Evolutionary conservation across 2,888 invertebrate species (phyloP).

Genomic region (Camponotus fellah): DNA sequence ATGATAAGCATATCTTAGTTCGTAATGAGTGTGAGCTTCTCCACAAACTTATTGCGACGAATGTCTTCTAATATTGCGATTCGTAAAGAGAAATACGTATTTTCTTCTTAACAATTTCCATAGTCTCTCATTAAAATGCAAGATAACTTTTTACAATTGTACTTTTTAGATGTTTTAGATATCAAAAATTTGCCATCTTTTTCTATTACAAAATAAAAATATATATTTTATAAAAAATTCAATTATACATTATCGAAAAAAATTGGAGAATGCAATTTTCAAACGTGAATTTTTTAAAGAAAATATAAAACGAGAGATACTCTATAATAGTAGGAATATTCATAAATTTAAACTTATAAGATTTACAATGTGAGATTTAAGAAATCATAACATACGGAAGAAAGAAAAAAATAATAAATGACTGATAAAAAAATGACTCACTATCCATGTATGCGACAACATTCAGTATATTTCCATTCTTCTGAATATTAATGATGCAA

Average conservation of each 20-base stretch:
- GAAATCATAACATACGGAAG: constrained; percentile 1
- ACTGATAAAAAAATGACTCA: constrained; percentile 50
- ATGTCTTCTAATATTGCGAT: constrained; percentile 55
- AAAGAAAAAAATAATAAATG: constrained; percentile 25
- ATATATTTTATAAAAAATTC: neutral
- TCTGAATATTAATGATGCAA: constrained; percentile 30
- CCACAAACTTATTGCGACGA: constrained; percentile 55
- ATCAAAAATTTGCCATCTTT: neutral
- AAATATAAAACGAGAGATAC: neutral
- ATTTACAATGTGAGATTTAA: neutral
- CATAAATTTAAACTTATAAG: constrained; percentile 1
- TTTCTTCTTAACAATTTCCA: neutral
- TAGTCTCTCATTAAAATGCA: neutral
- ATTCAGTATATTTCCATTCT: constrained; percentile 31
- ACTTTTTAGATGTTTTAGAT: neutral
- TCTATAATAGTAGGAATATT: neutral
- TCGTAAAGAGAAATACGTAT: constrained; percentile 50
- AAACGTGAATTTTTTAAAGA: neutral
- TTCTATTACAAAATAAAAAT: neutral
- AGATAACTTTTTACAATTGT: neutral
- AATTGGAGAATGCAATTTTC: neutral
- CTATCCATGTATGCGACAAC: constrained; percentile 31
- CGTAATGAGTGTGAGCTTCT: constrained; percentile 67
- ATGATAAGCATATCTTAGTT: constrained; percentile 76
- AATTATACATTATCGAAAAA: neutral